Evolutionary conservation across 1,140 invertebrate species (phyloP).

Genomic region (Euwallacea similis): DNA sequence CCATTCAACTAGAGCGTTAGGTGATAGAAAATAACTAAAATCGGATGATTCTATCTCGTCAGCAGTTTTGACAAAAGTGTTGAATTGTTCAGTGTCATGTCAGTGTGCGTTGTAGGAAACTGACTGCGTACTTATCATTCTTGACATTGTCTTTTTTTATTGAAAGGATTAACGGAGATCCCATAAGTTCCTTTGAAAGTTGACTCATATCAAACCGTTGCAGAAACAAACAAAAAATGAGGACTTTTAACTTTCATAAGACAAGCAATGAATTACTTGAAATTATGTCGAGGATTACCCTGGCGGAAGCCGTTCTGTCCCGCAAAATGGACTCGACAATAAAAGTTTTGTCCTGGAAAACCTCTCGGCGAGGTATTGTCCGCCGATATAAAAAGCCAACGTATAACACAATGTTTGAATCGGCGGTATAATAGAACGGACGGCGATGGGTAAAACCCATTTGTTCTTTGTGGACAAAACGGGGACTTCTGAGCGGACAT

Average conservation of each 20-base stretch:
- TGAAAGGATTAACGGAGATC: too few relatives aligned
- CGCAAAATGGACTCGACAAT: constrained; percentile 14
- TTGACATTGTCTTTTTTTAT: too few relatives aligned
- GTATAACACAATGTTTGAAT: constrained; percentile 23
- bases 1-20: too few relatives aligned
- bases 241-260: not conserved
- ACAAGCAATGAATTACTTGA: not conserved
- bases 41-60: too few relatives aligned
- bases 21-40: too few relatives aligned
- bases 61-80: too few relatives aligned
- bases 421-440: constrained; percentile 14
- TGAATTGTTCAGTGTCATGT: too few relatives aligned
- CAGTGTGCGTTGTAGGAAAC: too few relatives aligned
- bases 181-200: too few relatives aligned
- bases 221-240: not conserved
- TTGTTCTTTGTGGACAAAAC: constrained; percentile 17
- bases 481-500: constrained; percentile 6
- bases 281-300: constrained; percentile 7
- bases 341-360: constrained; percentile 25
- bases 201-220: too few relatives aligned
- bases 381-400: constrained; percentile 16
- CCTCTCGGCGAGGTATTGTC: constrained; percentile 15
- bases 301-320: constrained; percentile 14
- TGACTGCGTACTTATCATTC: too few relatives aligned
- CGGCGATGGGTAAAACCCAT: constrained; percentile 9